Evolutionary conservation across 2,888 invertebrate genomes (phyloP).

Genomic region (Lochmaea crataegi): DNA sequence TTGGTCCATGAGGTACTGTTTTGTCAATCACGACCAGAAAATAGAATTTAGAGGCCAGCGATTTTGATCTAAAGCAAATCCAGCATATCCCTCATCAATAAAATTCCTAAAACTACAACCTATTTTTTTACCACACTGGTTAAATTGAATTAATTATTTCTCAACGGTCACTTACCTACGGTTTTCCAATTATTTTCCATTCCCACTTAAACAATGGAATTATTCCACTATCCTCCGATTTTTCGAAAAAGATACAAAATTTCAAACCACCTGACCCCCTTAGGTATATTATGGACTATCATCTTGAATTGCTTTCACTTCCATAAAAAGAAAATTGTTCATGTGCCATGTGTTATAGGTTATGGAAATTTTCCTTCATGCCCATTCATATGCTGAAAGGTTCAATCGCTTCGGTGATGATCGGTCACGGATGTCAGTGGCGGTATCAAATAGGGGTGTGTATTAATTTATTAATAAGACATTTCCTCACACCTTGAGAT

Average conservation of each 20-base stretch:
- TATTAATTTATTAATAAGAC: not conserved
- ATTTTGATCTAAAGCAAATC: too few species aligned
- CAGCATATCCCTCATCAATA: too few species aligned
- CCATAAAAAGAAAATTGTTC: constrained; percentile 41
- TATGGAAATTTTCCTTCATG: constrained; percentile 43
- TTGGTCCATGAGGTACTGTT: too few species aligned
- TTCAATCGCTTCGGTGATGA: constrained; percentile 39
- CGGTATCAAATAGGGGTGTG: not conserved
- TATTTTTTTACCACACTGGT: too few species aligned
- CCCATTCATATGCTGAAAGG: constrained; percentile 45
- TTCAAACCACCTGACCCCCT: constrained; percentile 37
- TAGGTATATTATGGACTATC: constrained; percentile 40
- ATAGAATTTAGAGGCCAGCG: too few species aligned
- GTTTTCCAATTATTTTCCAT: not conserved
- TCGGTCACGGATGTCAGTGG: constrained; percentile 17
- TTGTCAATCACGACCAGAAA: too few species aligned
- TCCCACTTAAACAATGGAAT: constrained; percentile 25
- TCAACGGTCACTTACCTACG: not conserved
- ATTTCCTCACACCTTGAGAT: not conserved
- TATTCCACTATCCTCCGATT: constrained; percentile 39
- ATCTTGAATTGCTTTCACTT: constrained; percentile 42
- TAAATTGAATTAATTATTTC: too few species aligned
- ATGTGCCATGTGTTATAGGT: constrained; percentile 42
- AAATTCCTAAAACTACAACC: too few species aligned
- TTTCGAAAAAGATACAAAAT: constrained; percentile 34